Evolutionary conservation across 2,797 vertebrate genomes (phyloP).

Genomic region (Eulemur rubriventer): DNA sequence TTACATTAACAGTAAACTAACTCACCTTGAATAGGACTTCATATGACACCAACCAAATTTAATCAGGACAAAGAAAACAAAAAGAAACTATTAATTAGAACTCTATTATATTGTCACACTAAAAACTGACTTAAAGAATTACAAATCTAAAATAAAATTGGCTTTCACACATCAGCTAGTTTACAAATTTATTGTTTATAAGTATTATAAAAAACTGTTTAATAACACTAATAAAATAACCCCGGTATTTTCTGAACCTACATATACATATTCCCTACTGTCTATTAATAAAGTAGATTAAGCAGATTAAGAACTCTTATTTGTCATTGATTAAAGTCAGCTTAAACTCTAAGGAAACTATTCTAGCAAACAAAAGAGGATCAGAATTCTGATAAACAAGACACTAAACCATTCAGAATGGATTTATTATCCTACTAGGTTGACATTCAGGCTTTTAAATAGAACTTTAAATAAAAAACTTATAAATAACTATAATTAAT

Average conservation of each 20-base stretch:
- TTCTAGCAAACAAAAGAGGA: constrained; percentile 37
- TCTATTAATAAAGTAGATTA: constrained; percentile 52
- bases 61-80: constrained; percentile 65
- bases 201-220: not conserved
- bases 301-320: constrained; percentile 58
- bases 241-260: constrained; percentile 45
- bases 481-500: too few species aligned
- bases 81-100: constrained; percentile 74
- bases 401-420: constrained; percentile 18
- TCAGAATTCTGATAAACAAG: constrained; percentile 36
- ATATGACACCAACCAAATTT: constrained; percentile 42
- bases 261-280: not conserved
- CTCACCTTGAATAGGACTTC: constrained; percentile 84
- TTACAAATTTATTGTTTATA: constrained; percentile 38
- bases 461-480: not conserved
- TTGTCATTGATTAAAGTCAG: constrained; percentile 56
- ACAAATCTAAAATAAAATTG: constrained; percentile 55
- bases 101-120: constrained; percentile 31
- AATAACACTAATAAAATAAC: constrained; percentile 46
- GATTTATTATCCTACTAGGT: not conserved
- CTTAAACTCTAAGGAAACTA: constrained; percentile 48
- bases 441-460: constrained; percentile 23
- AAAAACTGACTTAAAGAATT: constrained; percentile 44
- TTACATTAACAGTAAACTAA: constrained; percentile 53
- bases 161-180: not conserved